Percentiles rank a stretch among this genome's conserved stretches.
These are phyloP conservation scores for Tetramorium bicarinatum DNA, from an alignment of 2,888 invertebrate genomes.

Conservation along the genomic window DNA sequence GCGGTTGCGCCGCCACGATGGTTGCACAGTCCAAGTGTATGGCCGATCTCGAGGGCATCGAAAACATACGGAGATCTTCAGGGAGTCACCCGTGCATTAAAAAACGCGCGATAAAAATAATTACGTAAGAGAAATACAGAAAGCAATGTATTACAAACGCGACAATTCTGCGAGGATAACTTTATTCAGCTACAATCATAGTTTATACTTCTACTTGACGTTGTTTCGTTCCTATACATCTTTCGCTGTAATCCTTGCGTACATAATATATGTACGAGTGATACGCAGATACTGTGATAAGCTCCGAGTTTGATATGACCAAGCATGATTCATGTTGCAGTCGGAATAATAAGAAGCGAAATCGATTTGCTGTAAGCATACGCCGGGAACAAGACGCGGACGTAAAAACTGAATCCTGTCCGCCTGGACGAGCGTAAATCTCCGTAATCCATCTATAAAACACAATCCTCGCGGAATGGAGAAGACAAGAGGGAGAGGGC, in stretches of 20 bases:
- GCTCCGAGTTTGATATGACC: constrained; percentile 19
- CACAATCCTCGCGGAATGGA: constrained; percentile 68
- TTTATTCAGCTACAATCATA: not conserved
- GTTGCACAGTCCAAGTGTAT: constrained; percentile 19
- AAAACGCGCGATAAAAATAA: not conserved
- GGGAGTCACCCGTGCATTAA: not conserved
- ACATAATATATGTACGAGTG: constrained; percentile 11
- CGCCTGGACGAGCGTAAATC: constrained; percentile 77
- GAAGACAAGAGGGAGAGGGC: not conserved
- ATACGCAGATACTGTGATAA: constrained; percentile 40
- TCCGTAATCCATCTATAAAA: constrained; percentile 81
- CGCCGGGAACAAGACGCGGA: constrained; percentile 51
- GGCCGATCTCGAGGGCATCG: not conserved
- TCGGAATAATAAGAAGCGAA: constrained; percentile 54
- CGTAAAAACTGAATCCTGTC: constrained; percentile 77
- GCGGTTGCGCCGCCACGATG: constrained; percentile 30
- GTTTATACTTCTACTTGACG: not conserved
- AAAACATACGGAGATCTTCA: not conserved
- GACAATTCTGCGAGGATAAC: not conserved
- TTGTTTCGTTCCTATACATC: not conserved
- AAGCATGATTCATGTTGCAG: constrained; percentile 29
- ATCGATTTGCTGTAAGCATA: constrained; percentile 54
- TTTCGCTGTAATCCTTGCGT: not conserved
- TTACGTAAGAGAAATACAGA: not conserved
- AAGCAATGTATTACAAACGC: not conserved